Base-by-base conservation (phyloP, 2,113 vertebrate genomes). In the Pangasianodon hypophthalmus region DNA sequence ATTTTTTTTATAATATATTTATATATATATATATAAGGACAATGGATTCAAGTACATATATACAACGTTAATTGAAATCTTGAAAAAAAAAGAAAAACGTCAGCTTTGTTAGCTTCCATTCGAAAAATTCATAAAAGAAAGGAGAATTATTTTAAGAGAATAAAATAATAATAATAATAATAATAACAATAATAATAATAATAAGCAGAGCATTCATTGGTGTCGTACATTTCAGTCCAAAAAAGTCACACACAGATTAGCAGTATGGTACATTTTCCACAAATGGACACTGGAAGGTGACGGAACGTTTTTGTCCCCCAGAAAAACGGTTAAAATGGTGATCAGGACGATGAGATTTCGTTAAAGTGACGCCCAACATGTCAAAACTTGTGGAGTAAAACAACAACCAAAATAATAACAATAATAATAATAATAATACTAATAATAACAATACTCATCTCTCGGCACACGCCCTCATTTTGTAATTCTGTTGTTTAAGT, bases 181-280 rank as follows among this genome's bases (percentile, higher is more conserved):
- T 58, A 81, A 90, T 92, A 92, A 94, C 87, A 91, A 87, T 93
- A 91, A 93, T 92, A 90, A 83, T 41, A 82, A 92, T 92, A 80
- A 89, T 92, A 93, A 91, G 90, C 90, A 88, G 93, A 93, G 95
- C 95, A 96, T 95, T 96, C 96, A 95, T 95, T 94, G 94, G 93
- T 94, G 94, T 96, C 94, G 92, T 93, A 94, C 86, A 88, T 85
- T 85, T 90, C 84, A 29, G 90, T 87, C 71, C 67, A 67, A 58
- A 84, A 84, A 56, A 84, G 7, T 32, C 73, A 56, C 84, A 69
- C 88, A 81, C 75, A 48, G 32, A 44, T 86, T 86, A 86, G 88
- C 88, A 18, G 81, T 54, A 64, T 80, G 71, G 21, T 80, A 80
- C 58, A 52, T 71, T 85, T 73, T 54, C 73, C 84, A 86, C 84